A percentile compares a stretch with the other conserved stretches of the same genome.
phyloP scores from a whole-genome alignment of 2,888 invertebrate species.

The Punctoribates punctum region DNA sequence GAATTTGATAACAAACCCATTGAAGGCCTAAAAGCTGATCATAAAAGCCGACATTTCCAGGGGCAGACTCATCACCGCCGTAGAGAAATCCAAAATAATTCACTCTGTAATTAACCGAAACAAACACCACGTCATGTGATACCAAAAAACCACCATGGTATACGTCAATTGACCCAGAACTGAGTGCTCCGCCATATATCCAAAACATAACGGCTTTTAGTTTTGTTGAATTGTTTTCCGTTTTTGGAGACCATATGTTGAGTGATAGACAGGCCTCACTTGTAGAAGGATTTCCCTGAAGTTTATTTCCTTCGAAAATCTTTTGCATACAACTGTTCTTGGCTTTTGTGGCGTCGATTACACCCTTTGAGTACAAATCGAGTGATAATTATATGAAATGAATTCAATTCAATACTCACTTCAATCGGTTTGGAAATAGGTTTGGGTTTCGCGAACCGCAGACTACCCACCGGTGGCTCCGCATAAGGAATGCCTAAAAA shows the following conservation, averaged over 20 bases:
- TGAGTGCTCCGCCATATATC: background rate
- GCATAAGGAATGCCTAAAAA: conserved; percentile 1
- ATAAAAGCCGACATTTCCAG: background rate
- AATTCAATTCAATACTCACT: no score
- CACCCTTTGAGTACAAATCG: background rate
- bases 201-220: background rate
- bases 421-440: no score
- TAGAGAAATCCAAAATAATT: background rate
- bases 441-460: background rate
- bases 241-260: background rate
- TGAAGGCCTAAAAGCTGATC: no score
- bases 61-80: background rate
- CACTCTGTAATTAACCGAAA: background rate
- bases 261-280: background rate
- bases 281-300: background rate
- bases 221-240: background rate
- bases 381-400: no score
- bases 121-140: background rate
- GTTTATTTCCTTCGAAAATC: background rate
- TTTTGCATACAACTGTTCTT: background rate
- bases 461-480: background rate
- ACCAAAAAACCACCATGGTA: background rate
- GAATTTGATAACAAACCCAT: no score
- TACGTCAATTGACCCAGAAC: background rate
- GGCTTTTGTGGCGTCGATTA: background rate